These are phyloP conservation scores for Sycophila sp. DNA, from an alignment of 1,140 invertebrate genomes.

Conservation along the genomic window DNA sequence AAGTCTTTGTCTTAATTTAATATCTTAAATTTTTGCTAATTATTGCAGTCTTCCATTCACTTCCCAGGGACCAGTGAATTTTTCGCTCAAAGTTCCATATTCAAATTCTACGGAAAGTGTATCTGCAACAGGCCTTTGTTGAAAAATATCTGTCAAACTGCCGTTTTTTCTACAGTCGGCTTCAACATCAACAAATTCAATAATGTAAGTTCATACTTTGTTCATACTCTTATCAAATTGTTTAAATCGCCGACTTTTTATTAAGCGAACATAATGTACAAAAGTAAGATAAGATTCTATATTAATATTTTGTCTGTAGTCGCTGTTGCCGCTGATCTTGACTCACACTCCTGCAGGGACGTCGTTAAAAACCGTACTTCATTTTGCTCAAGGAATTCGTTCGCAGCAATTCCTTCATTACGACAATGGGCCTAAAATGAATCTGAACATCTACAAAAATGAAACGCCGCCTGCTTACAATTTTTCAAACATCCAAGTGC, in stretches of 20 bases:
- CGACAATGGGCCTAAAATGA: conserved; percentile 72
- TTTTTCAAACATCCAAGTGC: conserved; percentile 71
- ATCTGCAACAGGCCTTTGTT: conserved; percentile 69
- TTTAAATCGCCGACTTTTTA: background rate
- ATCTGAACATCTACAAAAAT: conserved; percentile 69
- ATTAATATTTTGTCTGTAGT: conserved; percentile 51
- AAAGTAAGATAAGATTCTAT: background rate
- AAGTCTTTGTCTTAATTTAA: conserved; percentile 11
- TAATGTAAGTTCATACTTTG: conserved; percentile 55
- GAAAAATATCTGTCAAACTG: conserved; percentile 71
- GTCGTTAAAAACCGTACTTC: conserved; percentile 79
- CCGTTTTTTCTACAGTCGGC: conserved; percentile 71
- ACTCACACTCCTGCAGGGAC: conserved; percentile 83
- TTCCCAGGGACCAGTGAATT: conserved; percentile 74
- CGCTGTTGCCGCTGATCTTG: conserved; percentile 75
- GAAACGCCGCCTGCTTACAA: conserved; percentile 74
- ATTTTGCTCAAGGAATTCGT: conserved; percentile 74
- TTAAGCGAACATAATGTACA: background rate
- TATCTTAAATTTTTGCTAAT: conserved; percentile 19
- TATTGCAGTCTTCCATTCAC: conserved; percentile 66
- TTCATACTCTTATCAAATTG: background rate
- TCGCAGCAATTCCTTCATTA: conserved; percentile 73
- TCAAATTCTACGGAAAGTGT: conserved; percentile 71
- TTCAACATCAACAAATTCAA: conserved; percentile 77
- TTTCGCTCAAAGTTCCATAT: conserved; percentile 70